Evolutionary conservation across 2,113 vertebrate species (phyloP).

Genomic region (Sylvilagus bachmani): DNA sequence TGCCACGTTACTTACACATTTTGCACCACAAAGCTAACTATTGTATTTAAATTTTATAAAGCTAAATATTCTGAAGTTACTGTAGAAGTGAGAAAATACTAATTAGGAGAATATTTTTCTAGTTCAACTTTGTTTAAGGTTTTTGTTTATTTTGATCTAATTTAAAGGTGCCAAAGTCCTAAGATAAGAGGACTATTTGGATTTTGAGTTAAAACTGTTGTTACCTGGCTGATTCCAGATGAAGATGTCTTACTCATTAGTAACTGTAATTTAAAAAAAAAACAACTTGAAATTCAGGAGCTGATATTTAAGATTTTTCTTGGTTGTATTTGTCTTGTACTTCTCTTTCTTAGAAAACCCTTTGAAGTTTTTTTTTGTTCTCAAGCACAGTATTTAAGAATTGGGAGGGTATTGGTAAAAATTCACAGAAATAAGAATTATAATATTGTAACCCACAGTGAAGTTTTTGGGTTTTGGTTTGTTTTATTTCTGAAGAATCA

Average conservation of each 20-base stretch:
- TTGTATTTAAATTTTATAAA: not conserved
- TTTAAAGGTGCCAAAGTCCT: constrained; percentile 42
- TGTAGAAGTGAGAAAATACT: not conserved
- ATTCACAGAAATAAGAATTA: not conserved
- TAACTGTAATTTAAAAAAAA: constrained; percentile 34
- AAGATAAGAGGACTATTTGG: constrained; percentile 45
- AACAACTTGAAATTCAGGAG: constrained; percentile 25
- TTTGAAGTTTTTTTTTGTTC: constrained; percentile 58
- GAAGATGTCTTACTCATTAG: not conserved
- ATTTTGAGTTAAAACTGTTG: constrained; percentile 58
- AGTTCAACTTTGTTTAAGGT: constrained; percentile 28
- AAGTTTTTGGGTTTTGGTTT: not conserved
- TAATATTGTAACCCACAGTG: not conserved
- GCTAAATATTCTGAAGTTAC: not conserved
- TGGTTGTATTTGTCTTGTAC: constrained; percentile 43
- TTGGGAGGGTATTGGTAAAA: not conserved
- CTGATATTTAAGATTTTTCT: constrained; percentile 34
- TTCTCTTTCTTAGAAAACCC: not conserved
- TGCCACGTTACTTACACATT: constrained; percentile 47
- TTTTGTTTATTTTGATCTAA: constrained; percentile 41
- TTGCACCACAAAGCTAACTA: not conserved
- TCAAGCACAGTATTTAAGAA: constrained; percentile 33
- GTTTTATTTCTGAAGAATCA: constrained; percentile 28
- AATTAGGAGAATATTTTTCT: constrained; percentile 28
- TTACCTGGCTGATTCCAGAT: constrained; percentile 55